phyloP scores from a whole-genome alignment of 1,140 invertebrate species.

The Phocides pigmalion region DNA sequence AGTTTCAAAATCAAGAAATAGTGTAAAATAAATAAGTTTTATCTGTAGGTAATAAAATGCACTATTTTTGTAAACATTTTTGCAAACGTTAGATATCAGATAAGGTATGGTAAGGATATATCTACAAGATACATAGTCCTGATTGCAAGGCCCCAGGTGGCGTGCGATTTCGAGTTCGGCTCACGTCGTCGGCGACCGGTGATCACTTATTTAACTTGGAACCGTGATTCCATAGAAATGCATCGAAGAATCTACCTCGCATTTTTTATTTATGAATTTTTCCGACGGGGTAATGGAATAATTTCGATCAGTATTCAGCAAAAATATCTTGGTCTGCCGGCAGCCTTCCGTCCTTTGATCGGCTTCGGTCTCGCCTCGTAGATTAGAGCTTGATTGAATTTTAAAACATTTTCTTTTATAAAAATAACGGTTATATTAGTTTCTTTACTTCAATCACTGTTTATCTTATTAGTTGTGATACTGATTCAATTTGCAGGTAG shows the following conservation, averaged over 20 bases:
- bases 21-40: too few species aligned
- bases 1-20: neutral
- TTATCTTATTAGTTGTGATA: slow-evolving; percentile 17
- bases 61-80: too few species aligned
- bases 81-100: slow-evolving; percentile 2
- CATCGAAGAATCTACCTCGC: slow-evolving; percentile 61
- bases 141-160: slow-evolving; percentile 41
- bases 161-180: slow-evolving; percentile 46
- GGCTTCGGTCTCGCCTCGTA: slow-evolving; percentile 45
- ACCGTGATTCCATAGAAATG: slow-evolving; percentile 76
- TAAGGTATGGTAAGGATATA: slow-evolving; percentile 10
- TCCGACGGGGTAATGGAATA: slow-evolving; percentile 72
- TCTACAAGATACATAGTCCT: slow-evolving; percentile 25
- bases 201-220: slow-evolving; percentile 80
- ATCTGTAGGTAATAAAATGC: too few species aligned
- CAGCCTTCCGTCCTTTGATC: slow-evolving; percentile 53
- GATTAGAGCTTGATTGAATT: slow-evolving; percentile 62
- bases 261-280: slow-evolving; percentile 80
- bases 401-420: slow-evolving; percentile 42
- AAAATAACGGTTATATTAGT: slow-evolving; percentile 1
- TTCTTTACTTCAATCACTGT: slow-evolving; percentile 15
- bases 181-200: slow-evolving; percentile 69
- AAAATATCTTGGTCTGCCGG: slow-evolving; percentile 57
- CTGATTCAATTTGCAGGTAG: slow-evolving; percentile 15
- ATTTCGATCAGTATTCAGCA: slow-evolving; percentile 72